Base-by-base conservation (phyloP, 2,113 vertebrate species). In the Callopanchax toddi region DNA sequence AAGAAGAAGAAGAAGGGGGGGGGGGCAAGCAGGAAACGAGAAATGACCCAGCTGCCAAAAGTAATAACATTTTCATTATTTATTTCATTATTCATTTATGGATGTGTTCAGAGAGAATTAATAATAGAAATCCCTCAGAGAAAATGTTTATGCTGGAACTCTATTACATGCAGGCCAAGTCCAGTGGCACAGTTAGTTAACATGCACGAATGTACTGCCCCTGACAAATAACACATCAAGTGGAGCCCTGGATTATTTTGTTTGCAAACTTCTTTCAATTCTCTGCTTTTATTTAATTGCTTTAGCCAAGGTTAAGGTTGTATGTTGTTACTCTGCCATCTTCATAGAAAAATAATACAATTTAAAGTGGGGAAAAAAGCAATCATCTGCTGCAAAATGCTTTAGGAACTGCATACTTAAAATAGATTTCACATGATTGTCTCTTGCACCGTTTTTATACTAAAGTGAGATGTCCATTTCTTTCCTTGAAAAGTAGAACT, bases 41-140 rank as follows among this genome's bases (percentile, higher is more conserved):
- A 89, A 92, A 89, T 87, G 84, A 91, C 87, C 86, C 83, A 66
- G 74, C 91, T 92, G 90, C 90, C 89, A 92, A 90, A 90, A 89
- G 88, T 87, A 90, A 91, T 91, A 92, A 92, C 64, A 53, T 89
- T 90, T 91, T 86, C 84, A 87, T 88, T 90, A 91, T 93, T 92
- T 90, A 88, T 90, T 93, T 92, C 85, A 91, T 92, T 90, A 91
- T 91, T 90, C 84, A 92, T 91, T 92, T 92, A 92, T 91, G 81
- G 84, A 91, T 91, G 86, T 89, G 86, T 91, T 91, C 89, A 89
- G 88, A 90, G 85, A 82, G 89, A 92, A 92, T 89, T 92, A 92
- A 92, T 91, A 90, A 91, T 88, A 86, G 86, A 89, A 89, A 87
- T 86, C 81, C 85, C 87, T 83, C 72, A 60, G 88, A 91, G 86